A percentile compares a stretch with the other conserved stretches of the same genome.
Conservation (phyloP, 1,140 invertebrate species). For the Stenopsyche tienmushanensis region DNA sequence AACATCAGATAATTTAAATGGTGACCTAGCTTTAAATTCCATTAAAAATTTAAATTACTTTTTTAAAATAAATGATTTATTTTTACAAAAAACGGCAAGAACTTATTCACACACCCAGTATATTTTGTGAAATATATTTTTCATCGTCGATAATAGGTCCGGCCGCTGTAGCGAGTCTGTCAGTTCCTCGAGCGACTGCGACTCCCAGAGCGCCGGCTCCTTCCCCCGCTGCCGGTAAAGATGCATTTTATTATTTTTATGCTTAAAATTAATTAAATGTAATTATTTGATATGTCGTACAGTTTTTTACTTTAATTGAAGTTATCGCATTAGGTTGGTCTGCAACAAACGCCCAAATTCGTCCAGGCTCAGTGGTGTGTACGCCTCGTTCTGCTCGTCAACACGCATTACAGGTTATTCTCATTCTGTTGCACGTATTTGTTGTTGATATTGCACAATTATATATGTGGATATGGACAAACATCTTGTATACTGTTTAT, state of each 20-base stretch:
- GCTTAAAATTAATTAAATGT: too few species aligned
- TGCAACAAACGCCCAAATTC: conserved; percentile 21
- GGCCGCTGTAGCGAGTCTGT: conserved; percentile 34
- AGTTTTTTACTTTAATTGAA: too few species aligned
- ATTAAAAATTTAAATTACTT: neutral
- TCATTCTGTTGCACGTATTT: too few species aligned
- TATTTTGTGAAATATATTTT: neutral
- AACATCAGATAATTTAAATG: neutral
- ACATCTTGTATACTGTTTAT: too few species aligned
- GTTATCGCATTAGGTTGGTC: conserved; percentile 34
- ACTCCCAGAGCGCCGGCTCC: conserved; percentile 31
- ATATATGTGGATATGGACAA: too few species aligned
- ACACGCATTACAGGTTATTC: conserved; percentile 34
- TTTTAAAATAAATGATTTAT: too few species aligned
- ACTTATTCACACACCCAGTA: too few species aligned
- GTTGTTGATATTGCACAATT: too few species aligned
- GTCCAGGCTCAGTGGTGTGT: conserved; percentile 24
- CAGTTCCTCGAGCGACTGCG: conserved; percentile 30
- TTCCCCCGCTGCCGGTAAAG: conserved; percentile 2
- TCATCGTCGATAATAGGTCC: conserved; percentile 20
- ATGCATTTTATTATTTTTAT: too few species aligned
- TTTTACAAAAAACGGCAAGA: too few species aligned
- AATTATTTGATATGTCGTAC: too few species aligned
- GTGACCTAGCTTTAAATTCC: neutral
- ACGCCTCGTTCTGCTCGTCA: conserved; percentile 25